Evolutionary conservation across 2,113 vertebrate species (phyloP).

Genomic region (Micromys minutus): DNA sequence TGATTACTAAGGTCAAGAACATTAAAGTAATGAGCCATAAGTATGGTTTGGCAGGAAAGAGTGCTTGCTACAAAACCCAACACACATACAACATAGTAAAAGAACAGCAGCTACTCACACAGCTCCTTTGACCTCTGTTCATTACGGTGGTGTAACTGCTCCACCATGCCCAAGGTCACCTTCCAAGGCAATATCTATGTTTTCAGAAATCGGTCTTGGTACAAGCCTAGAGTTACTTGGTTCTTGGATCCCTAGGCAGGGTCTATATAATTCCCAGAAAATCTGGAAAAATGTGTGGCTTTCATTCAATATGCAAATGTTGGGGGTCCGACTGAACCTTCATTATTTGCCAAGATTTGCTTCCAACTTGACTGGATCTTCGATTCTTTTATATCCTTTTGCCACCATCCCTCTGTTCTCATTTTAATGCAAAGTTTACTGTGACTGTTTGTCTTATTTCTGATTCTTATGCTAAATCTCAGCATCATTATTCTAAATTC

Average conservation of each 20-base stretch:
- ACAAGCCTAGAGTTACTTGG: not conserved
- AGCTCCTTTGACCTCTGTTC: too few species aligned
- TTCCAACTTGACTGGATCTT: not conserved
- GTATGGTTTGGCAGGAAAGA: accelerated
- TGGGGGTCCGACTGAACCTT: not conserved
- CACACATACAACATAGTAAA: too few species aligned
- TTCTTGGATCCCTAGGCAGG: not conserved
- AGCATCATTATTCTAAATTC: not conserved
- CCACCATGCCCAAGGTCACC: not conserved
- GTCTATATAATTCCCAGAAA: not conserved
- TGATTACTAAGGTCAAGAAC: not conserved
- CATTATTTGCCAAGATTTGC: not conserved
- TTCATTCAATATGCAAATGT: not conserved
- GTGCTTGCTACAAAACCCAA: too few species aligned
- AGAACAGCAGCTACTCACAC: not conserved
- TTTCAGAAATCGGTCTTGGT: not conserved
- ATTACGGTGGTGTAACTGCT: not conserved
- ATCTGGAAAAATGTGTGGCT: not conserved
- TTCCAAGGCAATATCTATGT: not conserved
- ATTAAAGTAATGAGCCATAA: not conserved
- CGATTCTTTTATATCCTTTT: not conserved
- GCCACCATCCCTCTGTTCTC: not conserved
- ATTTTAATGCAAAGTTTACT: not conserved
- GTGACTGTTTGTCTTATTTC: not conserved
- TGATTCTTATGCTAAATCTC: not conserved